These are phyloP conservation scores for Acipenser oxyrinchus DNA, from an alignment of 2,797 vertebrate species.

Conservation along the genomic window DNA sequence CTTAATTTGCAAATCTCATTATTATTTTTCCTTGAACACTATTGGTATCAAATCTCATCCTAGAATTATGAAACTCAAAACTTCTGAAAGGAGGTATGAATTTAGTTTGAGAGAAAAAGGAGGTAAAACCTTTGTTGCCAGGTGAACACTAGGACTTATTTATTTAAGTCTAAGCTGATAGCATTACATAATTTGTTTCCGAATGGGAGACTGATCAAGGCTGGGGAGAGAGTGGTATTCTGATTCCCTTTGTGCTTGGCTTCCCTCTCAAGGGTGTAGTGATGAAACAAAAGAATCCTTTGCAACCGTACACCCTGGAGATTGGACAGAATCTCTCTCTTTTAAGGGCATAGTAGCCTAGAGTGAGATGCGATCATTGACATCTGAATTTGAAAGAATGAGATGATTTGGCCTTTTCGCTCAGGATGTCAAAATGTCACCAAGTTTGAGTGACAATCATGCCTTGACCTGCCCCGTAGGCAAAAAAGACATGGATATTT, in stretches of 20 bases:
- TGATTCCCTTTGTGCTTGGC: conserved; percentile 2
- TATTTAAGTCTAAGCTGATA: conserved; percentile 35
- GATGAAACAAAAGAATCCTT: conserved; percentile 48
- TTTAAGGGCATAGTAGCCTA: conserved; percentile 21
- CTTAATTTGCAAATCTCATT: background rate
- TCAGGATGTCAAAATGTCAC: conserved; percentile 16
- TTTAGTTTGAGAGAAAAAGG: conserved; percentile 18
- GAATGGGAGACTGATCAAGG: conserved; percentile 28
- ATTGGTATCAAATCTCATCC: no score
- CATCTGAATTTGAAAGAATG: conserved; percentile 44
- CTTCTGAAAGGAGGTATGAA: conserved; percentile 19
- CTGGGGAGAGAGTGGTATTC: background rate
- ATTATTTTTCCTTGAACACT: no score
- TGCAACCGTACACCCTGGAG: conserved; percentile 55
- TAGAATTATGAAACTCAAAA: background rate
- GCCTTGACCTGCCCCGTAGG: background rate
- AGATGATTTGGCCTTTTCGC: conserved; percentile 41
- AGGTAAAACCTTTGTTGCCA: background rate
- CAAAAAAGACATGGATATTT: background rate
- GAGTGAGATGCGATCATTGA: conserved; percentile 25
- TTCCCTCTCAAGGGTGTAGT: conserved; percentile 55
- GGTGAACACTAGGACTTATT: conserved; percentile 26
- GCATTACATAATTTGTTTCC: conserved; percentile 40
- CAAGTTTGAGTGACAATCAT: conserved; percentile 9
- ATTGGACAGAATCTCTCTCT: conserved; percentile 26